Evolutionary conservation across 2,113 vertebrate species (phyloP), one percentile per base, ranked within the genome.

Genomic region (Tachycineta bicolor): DNA sequence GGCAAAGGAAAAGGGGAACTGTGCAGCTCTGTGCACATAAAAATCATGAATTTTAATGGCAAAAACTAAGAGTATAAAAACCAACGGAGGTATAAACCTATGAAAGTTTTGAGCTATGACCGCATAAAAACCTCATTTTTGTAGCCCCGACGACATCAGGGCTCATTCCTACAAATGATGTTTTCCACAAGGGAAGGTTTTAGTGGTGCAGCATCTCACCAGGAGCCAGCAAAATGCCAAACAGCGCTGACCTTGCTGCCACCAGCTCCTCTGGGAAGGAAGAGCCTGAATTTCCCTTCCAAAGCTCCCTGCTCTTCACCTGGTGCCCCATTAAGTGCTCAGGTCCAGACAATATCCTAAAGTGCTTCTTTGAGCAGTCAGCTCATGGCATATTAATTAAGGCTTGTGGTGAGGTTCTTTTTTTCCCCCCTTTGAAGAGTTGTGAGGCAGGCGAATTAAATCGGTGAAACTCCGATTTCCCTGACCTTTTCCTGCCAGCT

Each of bases 351-450:
- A 76, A 84, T 60, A 86, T 58, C 82, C 81, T 46, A 20, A 76
- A 96, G 46, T 17, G 25, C 58, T 77, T 95, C 23, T 29, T 94
- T 93, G 78, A 90, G 44, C 77, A 74, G 55, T 37, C 74, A 68
- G 71, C 77, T 89, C 86, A 4, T 58, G 67, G 77, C 59, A 55
- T 58, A 12, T 87, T 97, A 94, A 97, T 97, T 83, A 85, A 80
- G 63, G 14, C 28, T 68, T 77, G 74, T 20, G 70, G 63, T 64
- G 83, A 92, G 37, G 37, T 37, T 37, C 37, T 37, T 37, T 77
- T 82, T 83, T 37, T 18, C 33, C 80, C 33, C 80, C 64, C n/a
- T 56, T 76, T 69, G 58, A 80, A 71, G 47, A 64, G 46, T 26
- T 43, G 29, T 23, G 46, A 69, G 52, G 44, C 26, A 31, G 53